Base-by-base conservation (phyloP, 1,140 invertebrate species). In the Cecropterus lyciades region DNA sequence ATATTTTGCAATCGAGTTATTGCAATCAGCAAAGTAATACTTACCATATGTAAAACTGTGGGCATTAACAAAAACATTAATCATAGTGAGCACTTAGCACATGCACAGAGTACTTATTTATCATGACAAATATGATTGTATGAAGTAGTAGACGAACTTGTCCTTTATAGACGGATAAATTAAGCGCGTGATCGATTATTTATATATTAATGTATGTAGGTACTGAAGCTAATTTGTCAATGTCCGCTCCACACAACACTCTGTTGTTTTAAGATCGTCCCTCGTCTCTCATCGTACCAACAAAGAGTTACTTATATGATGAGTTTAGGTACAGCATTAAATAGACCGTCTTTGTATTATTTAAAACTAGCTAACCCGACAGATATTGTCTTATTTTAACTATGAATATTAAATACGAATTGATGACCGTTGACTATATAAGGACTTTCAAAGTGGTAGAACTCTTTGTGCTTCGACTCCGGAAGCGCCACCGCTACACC, bases 111-210 rank as follows among this genome's bases (percentile, higher is more conserved):
- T n/a, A n/a, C n/a, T n/a, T 40, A 40, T 40, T 40, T 40, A 40
- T 40, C 10, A 40, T 40, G 11, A 9, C n/a, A 40, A 40, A 40
- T n/a, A 2, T 40, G 11, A 40, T n/a, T n/a, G 1, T 40, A n/a
- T 33, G 3, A 33, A 8, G 1, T 40, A 33, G 30, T 1, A 33
- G n/a, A 13, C 11, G n/a, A 40, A 40, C 1, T 40, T 11, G 37
- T 40, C 7, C 11, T 40, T 40, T n/a, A 40, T 40, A 40, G 37
- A 11, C 37, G 11, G n/a, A 40, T 40, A 40, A 40, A 1, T n/a
- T 40, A 40, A 40, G 37, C 37, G 37, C 37, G 37, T 40, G 37
- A 40, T 40, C 37, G 37, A 40, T 40, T 40, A 13, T 40, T n/a
- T n/a, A n/a, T n/a, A n/a, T n/a, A n/a, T n/a, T n/a, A n/a, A n/a